Base-by-base conservation (phyloP, 2,113 vertebrate genomes). In the Pitta sordida region DNA sequence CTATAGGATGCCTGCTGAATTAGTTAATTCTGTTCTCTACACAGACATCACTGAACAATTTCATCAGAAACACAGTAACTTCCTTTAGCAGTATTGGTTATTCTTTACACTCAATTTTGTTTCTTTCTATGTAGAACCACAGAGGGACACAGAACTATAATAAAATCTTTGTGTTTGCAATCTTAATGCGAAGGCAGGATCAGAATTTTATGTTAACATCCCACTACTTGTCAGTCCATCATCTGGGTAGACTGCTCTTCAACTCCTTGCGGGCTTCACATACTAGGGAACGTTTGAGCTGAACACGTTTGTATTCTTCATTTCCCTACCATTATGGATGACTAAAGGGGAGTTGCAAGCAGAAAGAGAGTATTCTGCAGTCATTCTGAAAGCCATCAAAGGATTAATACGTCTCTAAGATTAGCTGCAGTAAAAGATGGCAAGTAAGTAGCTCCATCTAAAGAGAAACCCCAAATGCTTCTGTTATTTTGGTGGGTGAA, bases 301-400 rank as follows among this genome's bases (percentile, higher is more conserved):
- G 27, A 44, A 32, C 0, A 0, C 11, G 0, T 6, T 64, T 43
- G 48, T 11, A 27, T 19, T 30, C 92, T 90, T 77, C 37, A 43
- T 90, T 95, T 95, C 60, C 52, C 83, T 24, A 49, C 15, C 10
- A 30, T 7, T 39, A 30, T 7, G 6, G 59, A 48, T 3, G 4
- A 43, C 30, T 78, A 68, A 86, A 88, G 73, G 46, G 88, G 83
- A 93, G 75, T 18, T 6, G 29, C 22, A 71, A 88, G 52, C 37
- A 77, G 83, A 88, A 78, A 65, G 49, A 52, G n/a, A 85, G 34
- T 56, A 36, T 82, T 71, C 30, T 32, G 16, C 41, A 73, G 36
- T 90, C 39, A 84, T 82, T 89, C 77, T 89, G 83, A 93, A 89
- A 93, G 13, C 34, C 49, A 86, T 15, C 2, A 2, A 29, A 0